Evolutionary conservation across 1,140 invertebrate genomes (phyloP), one percentile per base, ranked within the genome.

Genomic region (Heterodera carotae): DNA sequence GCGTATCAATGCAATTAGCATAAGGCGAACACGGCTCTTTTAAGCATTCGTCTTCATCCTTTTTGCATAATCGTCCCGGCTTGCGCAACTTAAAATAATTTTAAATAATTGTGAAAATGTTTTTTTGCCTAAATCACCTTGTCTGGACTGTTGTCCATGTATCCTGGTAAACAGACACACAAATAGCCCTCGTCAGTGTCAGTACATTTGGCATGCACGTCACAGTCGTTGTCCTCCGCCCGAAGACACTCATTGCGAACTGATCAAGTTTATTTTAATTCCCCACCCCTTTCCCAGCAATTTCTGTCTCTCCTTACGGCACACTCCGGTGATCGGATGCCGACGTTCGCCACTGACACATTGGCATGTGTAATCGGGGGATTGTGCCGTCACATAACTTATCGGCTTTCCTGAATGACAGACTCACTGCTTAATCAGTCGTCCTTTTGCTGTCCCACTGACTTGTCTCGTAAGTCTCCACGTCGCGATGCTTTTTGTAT

Each of bases 1-100:
- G 78, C 10, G 84, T 83, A 68, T 89, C 88, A 27, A 81, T 81
- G 78, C 89, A 89, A 1, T 83, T 34, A 8, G 89, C 88, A 79
- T 88, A 81, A 7, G 81, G 80, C 68, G 86, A 81, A 76, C 88
- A 89, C 43, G 86, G 85, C 68, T 85, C 75, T 12, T 67, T 79
- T 6, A 75, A 33, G 69, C 85, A 87, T 76, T 87, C 85, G 67
- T 87, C 84, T 22, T 78, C 76, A 64, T 78, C 62, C 34, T 77
- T 80, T 12, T 80, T 75, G 76, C 85, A 87, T 43, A 85, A 33
- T 56, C 85, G 76, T 66, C 85, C 85, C 36, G 86, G 84, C 53
- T 76, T 79, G 25, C 81, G 69, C 29, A 84, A 56, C 72, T 74
- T 5, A 60, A 53, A 53, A 69, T 31, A 8, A 25, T 18, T n/a